Base-by-base conservation (phyloP, 2,797 vertebrate genomes). In the Enteromius unitaeniatus region DNA sequence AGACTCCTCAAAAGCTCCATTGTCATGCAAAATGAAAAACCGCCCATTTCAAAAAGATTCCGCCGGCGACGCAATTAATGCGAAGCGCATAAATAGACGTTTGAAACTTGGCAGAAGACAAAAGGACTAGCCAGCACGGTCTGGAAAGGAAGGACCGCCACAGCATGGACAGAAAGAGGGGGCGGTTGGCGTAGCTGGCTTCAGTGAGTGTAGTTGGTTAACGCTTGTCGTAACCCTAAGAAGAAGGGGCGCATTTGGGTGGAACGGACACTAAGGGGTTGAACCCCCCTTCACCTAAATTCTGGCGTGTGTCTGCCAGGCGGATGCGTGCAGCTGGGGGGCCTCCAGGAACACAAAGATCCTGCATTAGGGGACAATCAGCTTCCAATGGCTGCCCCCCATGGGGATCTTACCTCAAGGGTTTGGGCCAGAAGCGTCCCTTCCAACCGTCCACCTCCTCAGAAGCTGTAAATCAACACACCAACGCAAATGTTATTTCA, bases 1-100 rank as follows among this genome's bases (percentile, higher is more conserved):
- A 47, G 34, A 31, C 82, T 65, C 19, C 37, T 92, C 90, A 93
- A 92, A 88, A 86, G 90, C 64, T 49, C 85, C 88, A 92, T 95
- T 96, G 91, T 95, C 15, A 95, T 95, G 94, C 88, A 92, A 93
- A 95, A 91, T 91, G 83, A 87, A 87, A 91, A 93, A 90, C 90
- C 72, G 21, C 83, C 83, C 60, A 89, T 93, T 92, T 94, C 92
- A 92, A 91, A 93, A 91, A 72, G 86, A 92, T 89, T 88, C 89
- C 31, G 84, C 89, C 84, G 82, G 82, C 89, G 70, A 89, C 90
- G 91, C 92, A 94, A 94, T 95, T 91, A 94, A 92, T 92, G 84
- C 84, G 79, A 49, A 21, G 6, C 26, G 65, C 91, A 94, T 92
- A 93, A 94, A 93, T 87, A 93, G 91, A 89, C 81, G 53, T 91